Percentiles rank a stretch among this genome's conserved stretches.
Evolutionary conservation across 92 coral and sea anemone genomes (phyloP).

Genomic region (Ricordea florida): DNA sequence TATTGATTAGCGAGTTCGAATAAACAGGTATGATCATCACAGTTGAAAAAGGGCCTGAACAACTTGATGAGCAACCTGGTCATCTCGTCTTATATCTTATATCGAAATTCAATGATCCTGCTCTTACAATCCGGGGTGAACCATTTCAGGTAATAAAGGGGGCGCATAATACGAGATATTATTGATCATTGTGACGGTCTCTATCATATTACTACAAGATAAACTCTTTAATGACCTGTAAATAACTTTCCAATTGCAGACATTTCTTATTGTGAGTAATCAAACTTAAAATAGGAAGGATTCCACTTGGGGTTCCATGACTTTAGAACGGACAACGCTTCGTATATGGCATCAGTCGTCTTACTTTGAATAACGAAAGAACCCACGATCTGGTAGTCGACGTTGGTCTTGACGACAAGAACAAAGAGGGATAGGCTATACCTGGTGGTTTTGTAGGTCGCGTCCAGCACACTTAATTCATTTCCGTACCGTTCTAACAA

Average conservation of each 20-base stretch:
- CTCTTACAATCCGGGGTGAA: too few species aligned
- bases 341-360: slow-evolving; percentile 11
- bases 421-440: background rate
- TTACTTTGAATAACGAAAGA: slow-evolving; percentile 26
- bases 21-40: too few species aligned
- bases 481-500: background rate
- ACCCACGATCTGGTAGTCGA: slow-evolving; percentile 15
- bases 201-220: background rate
- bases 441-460: background rate
- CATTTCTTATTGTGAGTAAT: slow-evolving; percentile 12
- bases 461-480: background rate
- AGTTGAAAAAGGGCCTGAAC: too few species aligned
- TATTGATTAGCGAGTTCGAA: too few species aligned
- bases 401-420: slow-evolving; percentile 1
- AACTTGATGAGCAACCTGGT: too few species aligned
- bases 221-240: background rate
- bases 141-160: too few species aligned
- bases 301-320: slow-evolving; percentile 33
- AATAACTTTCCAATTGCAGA: slow-evolving; percentile 9
- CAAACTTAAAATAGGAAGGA: slow-evolving; percentile 21
- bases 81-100: too few species aligned
- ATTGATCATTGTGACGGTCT: background rate
- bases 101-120: too few species aligned
- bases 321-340: slow-evolving; percentile 13
- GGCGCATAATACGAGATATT: background rate